A percentile compares a stretch with the other conserved stretches of the same genome.
These are phyloP conservation scores for Halcyon malimbica DNA, from an alignment of 2,113 vertebrate species.

Conservation along the genomic window DNA sequence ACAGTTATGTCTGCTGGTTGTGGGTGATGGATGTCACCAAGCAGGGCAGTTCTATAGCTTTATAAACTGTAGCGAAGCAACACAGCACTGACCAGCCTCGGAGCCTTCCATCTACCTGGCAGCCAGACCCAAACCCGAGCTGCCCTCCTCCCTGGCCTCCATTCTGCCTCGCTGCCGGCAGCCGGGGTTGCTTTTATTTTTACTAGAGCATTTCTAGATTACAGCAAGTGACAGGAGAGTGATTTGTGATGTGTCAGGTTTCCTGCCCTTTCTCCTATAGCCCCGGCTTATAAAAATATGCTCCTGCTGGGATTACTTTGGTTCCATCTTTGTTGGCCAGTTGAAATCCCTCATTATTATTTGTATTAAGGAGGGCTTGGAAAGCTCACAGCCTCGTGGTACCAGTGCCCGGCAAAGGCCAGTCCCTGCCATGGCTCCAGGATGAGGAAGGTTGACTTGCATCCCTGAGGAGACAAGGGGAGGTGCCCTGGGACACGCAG, in stretches of 20 bases:
- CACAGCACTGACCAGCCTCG: background rate
- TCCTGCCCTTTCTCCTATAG: slow-evolving; percentile 44
- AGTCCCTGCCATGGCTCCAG: background rate
- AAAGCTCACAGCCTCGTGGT: background rate
- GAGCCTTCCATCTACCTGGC: background rate
- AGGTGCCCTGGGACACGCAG: background rate
- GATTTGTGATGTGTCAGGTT: slow-evolving; percentile 37
- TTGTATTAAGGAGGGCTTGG: background rate
- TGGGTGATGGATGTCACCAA: background rate
- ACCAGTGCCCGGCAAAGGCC: background rate
- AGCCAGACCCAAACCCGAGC: background rate
- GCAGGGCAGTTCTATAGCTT: background rate
- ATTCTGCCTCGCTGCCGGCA: background rate
- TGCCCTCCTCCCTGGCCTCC: background rate
- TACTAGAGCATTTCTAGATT: slow-evolving; percentile 13
- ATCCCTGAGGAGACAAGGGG: background rate
- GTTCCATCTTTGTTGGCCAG: background rate
- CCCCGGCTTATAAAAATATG: slow-evolving; percentile 16
- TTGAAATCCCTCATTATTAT: background rate
- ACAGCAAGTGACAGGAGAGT: slow-evolving; percentile 47
- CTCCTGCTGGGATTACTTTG: background rate
- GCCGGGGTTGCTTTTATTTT: slow-evolving; percentile 1
- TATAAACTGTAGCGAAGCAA: background rate
- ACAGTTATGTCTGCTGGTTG: background rate
- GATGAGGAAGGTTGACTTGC: background rate